Evolutionary conservation across 2,113 vertebrate genomes (phyloP).

Genomic region (Silurus meridionalis): DNA sequence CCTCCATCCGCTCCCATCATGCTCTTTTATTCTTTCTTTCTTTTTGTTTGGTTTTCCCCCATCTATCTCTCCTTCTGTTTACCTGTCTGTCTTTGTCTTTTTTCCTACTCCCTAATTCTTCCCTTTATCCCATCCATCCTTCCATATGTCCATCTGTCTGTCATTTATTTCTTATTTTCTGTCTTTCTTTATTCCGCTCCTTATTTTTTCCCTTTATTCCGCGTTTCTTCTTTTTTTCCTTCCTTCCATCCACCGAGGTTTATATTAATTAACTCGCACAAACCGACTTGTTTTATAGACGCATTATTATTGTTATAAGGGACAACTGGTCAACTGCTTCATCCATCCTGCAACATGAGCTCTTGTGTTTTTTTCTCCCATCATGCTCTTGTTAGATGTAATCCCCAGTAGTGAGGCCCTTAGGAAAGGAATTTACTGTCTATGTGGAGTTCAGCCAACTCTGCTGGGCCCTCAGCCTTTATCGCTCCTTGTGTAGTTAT

Average conservation of each 20-base stretch:
- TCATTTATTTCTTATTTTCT: too few relatives aligned
- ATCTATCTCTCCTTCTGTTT: too few relatives aligned
- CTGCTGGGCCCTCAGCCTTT: background rate
- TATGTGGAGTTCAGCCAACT: constrained; percentile 7
- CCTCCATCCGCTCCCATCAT: background rate
- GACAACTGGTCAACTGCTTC: background rate
- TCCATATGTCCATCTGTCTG: too few relatives aligned
- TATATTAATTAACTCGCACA: background rate
- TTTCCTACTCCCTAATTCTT: too few relatives aligned
- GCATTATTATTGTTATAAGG: background rate
- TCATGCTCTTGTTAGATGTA: background rate
- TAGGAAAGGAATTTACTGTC: constrained; percentile 13
- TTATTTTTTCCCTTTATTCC: too few relatives aligned
- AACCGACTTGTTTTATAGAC: background rate
- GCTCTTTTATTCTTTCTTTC: background rate
- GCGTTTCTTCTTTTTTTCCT: too few relatives aligned
- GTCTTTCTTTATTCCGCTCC: too few relatives aligned
- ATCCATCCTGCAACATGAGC: constrained; percentile 21
- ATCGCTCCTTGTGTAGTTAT: background rate
- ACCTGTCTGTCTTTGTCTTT: too few relatives aligned
- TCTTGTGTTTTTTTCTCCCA: background rate
- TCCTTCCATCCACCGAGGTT: background rate
- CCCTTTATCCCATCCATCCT: too few relatives aligned
- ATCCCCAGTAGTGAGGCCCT: constrained; percentile 7
- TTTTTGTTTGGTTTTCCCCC: too few relatives aligned